These are phyloP conservation scores for Dinocampus coccinellae DNA, from an alignment of 2,888 invertebrate genomes.

Conservation along the genomic window DNA sequence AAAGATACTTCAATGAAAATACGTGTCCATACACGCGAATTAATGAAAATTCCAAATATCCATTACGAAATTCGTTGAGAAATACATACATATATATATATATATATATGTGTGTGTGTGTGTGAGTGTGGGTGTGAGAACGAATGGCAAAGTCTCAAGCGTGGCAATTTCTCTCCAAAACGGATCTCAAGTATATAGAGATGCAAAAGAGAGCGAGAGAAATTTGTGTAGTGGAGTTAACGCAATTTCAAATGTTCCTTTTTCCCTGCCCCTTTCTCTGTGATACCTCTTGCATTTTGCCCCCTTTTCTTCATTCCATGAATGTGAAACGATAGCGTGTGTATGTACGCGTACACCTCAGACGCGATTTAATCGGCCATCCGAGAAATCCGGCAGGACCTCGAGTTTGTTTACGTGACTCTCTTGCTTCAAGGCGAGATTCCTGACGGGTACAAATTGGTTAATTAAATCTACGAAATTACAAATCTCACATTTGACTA, in stretches of 20 bases:
- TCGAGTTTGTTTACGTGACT: constrained; percentile 37
- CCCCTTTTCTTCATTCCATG: neutral
- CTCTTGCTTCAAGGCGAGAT: constrained; percentile 26
- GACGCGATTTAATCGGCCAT: constrained; percentile 36
- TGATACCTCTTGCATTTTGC: neutral
- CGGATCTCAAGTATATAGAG: constrained; percentile 32
- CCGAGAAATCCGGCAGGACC: constrained; percentile 37
- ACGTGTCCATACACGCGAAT: neutral
- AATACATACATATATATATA: neutral
- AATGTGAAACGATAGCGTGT: constrained; percentile 33
- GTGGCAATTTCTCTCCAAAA: constrained; percentile 35
- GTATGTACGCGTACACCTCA: constrained; percentile 27
- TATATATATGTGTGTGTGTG: neutral
- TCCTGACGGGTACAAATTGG: constrained; percentile 39
- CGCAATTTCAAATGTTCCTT: constrained; percentile 40
- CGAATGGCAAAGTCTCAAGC: constrained; percentile 28
- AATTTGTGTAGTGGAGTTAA: constrained; percentile 27
- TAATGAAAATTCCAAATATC: constrained; percentile 26
- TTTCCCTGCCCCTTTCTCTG: too few relatives aligned
- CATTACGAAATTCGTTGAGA: constrained; percentile 11
- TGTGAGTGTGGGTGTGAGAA: too few relatives aligned
- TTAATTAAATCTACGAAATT: constrained; percentile 38
- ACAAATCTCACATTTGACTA: constrained; percentile 5
- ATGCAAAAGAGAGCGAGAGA: neutral
- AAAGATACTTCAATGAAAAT: neutral